Conservation (phyloP, 92 coral and sea anemone species). For the Siderastrea radians region DNA sequence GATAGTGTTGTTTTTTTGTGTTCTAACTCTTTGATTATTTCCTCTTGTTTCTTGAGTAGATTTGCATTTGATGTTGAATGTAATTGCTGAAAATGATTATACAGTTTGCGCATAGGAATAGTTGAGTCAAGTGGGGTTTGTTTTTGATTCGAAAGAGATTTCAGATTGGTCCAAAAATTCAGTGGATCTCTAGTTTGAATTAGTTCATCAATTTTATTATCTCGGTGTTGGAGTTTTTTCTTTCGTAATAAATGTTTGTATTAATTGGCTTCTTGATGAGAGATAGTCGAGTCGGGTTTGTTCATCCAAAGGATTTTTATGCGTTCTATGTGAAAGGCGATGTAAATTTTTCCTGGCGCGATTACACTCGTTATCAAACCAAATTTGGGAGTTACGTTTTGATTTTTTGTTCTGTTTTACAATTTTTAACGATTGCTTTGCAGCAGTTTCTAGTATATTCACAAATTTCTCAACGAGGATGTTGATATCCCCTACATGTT, state of each 20-base stretch:
- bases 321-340: slow-evolving; percentile 26
- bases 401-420: slow-evolving; percentile 30
- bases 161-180: slow-evolving; percentile 17
- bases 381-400: slow-evolving; percentile 19
- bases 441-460: slow-evolving; percentile 26
- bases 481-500: slow-evolving; percentile 35
- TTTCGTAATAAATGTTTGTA: slow-evolving; percentile 10
- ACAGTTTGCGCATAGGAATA: slow-evolving; percentile 27
- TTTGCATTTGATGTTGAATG: slow-evolving; percentile 17
- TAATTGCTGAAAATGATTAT: slow-evolving; percentile 22
- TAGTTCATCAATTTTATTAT: slow-evolving; percentile 19
- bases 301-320: slow-evolving; percentile 22
- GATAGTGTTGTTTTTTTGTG: slow-evolving; percentile 18
- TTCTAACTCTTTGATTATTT: slow-evolving; percentile 24
- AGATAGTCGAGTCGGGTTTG: slow-evolving; percentile 17
- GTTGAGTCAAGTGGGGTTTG: slow-evolving; percentile 19
- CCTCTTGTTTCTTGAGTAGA: slow-evolving; percentile 32
- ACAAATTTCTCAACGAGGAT: slow-evolving; percentile 24
- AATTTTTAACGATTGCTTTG: slow-evolving; percentile 18
- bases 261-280: slow-evolving; percentile 13
- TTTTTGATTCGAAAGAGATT: slow-evolving; percentile 27
- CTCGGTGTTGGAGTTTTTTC: slow-evolving; percentile 22
- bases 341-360: slow-evolving; percentile 19
- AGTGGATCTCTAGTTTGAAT: slow-evolving; percentile 15
- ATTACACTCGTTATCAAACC: slow-evolving; percentile 18